Conservation (phyloP, 2,113 vertebrate species). For the Chaetodon trifascialis region DNA sequence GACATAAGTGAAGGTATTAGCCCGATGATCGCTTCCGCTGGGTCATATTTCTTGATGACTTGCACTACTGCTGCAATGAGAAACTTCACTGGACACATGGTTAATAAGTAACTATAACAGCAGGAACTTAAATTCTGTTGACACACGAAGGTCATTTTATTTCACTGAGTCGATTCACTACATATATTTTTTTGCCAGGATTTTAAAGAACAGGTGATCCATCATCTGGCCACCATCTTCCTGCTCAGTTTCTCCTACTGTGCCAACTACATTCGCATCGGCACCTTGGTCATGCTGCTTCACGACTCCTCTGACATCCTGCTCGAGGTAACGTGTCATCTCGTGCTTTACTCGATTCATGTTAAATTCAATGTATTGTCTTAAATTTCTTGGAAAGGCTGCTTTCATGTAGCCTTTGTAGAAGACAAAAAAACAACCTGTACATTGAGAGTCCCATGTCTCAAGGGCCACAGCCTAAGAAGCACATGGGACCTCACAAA, state of each 20-base stretch:
- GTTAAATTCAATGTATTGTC: no score
- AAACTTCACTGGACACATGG: background rate
- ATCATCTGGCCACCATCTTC: conserved; percentile 90
- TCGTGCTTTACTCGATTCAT: background rate
- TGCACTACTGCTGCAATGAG: conserved; percentile 22
- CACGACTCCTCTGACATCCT: conserved; percentile 91
- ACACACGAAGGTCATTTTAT: conserved; percentile 3
- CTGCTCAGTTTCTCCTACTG: conserved; percentile 93
- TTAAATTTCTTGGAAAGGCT: no score
- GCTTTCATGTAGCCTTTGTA: background rate
- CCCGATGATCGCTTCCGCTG: background rate
- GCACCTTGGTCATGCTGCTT: conserved; percentile 90
- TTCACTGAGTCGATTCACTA: background rate
- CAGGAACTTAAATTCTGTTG: background rate
- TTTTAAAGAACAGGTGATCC: conserved; percentile 92
- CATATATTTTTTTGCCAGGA: conserved; percentile 82
- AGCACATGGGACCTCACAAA: conserved; percentile 1
- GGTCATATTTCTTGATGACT: background rate
- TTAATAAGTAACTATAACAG: conserved; percentile 32
- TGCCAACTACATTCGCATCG: conserved; percentile 92
- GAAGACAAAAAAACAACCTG: background rate
- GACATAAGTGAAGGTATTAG: background rate
- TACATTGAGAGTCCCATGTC: background rate
- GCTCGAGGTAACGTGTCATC: conserved; percentile 87
- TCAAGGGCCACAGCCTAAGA: background rate